Base-by-base conservation (phyloP, 1,140 invertebrate species). In the Gyrodactylus salaris region DNA sequence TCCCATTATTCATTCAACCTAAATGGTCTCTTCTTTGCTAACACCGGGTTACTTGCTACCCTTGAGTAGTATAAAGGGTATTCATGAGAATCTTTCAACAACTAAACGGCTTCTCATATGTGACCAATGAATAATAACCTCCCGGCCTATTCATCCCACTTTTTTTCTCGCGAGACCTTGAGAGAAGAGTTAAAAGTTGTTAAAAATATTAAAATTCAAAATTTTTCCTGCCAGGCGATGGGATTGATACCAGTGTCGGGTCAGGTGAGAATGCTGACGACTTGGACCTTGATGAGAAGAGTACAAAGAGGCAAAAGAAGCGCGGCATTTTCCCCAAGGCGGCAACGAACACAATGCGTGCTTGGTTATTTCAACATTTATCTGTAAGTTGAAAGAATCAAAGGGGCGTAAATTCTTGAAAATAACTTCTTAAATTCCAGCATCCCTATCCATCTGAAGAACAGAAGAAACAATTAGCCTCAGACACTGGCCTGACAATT, bases 391-490 rank as follows among this genome's bases (percentile, higher is more conserved):
- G 27, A 20, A 23, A 72, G 1, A n/a, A n/a, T n/a, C n/a, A n/a
- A n/a, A n/a, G n/a, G n/a, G n/a, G n/a, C n/a, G n/a, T n/a, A n/a
- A n/a, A n/a, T n/a, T n/a, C n/a, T n/a, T n/a, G n/a, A n/a, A 23
- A 16, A n/a, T 27, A 72, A 20, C 25, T 72, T 26, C n/a, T 72
- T 2, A 19, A 16, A 1, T 71, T 68, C 25, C 26, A 75, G 75
- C 75, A 75, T 73, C 74, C 75, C 20, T 75, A 75, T 70, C 75
- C 75, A 25, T 75, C 75, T 2, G 75, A 75, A 27, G 74, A 75
- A 26, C 75, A 75, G 27, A 75, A 75, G 27, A 75, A 75, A 73
- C 68, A 25, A n/a, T 26, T 75, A 1, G 34, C 75, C 7, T 1
- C 20, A 21, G 69, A 72, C 19, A 75, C 75, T 25, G 74, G 74